Evolutionary conservation across 2,888 invertebrate genomes (phyloP), one percentile per base, ranked within the genome.

Genomic region (Rambutsinella grinnellia): DNA sequence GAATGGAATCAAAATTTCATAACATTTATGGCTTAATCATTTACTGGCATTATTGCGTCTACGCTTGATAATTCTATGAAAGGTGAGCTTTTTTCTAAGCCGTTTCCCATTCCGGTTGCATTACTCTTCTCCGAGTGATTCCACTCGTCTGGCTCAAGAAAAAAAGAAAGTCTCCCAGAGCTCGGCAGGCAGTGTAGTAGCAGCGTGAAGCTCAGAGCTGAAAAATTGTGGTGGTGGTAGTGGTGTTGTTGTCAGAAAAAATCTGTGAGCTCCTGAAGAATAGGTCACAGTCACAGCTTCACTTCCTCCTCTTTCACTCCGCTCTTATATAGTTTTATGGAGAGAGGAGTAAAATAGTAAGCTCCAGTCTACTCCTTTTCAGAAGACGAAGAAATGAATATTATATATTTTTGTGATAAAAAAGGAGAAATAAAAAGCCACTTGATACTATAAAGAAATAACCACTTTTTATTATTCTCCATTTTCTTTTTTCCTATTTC

Each of bases 381-480:
- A n/a, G n/a, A n/a, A n/a, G n/a, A n/a, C n/a, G n/a, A n/a, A n/a
- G n/a, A n/a, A n/a, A n/a, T n/a, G n/a, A n/a, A n/a, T n/a, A 49
- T 17, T 62, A 49, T 62, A 27, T 62, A 49, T 62, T 62, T 57
- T 49, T 49, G 56, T 51, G 58, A 60, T 75, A 75, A 67, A 61
- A 67, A 74, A 26, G n/a, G n/a, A 49, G 28, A 61, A 58, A 60
- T 65, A 72, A 72, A 72, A 72, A 72, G 66, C 72, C 72, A 77
- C 70, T 77, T 79, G 79, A 70, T 69, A 76, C 78, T 78, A 58
- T 71, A 66, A 74, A 79, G 71, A 79, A 63, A 61, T 71, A 81
- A 79, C 81, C 76, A 81, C 76, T 80, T 81, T 82, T 80, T 74
- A 53, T 44, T 67, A 56, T 66, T 54, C 19, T 66, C 60, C 69